These are phyloP conservation scores for Cephus pulcher DNA, from an alignment of 2,888 invertebrate species.

Conservation along the genomic window DNA sequence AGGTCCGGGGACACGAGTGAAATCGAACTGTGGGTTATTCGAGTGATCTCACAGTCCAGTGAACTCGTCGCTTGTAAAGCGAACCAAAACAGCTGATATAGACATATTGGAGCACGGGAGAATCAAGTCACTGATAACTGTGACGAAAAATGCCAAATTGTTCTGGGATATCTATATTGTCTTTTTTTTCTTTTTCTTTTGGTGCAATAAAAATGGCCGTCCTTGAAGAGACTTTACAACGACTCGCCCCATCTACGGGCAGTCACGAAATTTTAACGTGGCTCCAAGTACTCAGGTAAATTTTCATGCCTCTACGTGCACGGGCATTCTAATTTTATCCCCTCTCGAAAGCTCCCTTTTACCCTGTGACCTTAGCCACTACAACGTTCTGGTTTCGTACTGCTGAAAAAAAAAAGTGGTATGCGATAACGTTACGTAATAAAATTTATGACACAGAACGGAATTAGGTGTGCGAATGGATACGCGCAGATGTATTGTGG, in stretches of 20 bases:
- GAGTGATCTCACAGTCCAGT: not conserved
- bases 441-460: not conserved
- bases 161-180: not conserved
- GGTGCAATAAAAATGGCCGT: not conserved
- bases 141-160: not conserved
- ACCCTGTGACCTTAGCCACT: not conserved
- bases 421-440: not conserved
- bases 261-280: not conserved
- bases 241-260: not conserved
- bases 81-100: not conserved
- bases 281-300: not conserved
- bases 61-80: not conserved
- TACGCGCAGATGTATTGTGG: not conserved
- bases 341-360: not conserved
- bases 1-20: not conserved
- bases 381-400: not conserved
- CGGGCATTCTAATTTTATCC: not conserved
- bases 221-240: not conserved
- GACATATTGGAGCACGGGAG: not conserved
- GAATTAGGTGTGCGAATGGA: not conserved
- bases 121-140: not conserved
- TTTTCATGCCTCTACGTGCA: not conserved
- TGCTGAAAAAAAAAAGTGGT: not conserved
- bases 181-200: not conserved
- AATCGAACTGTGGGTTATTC: not conserved